phyloP scores from a whole-genome alignment of 1,140 invertebrate species.

The Cherax quadricarinatus region DNA sequence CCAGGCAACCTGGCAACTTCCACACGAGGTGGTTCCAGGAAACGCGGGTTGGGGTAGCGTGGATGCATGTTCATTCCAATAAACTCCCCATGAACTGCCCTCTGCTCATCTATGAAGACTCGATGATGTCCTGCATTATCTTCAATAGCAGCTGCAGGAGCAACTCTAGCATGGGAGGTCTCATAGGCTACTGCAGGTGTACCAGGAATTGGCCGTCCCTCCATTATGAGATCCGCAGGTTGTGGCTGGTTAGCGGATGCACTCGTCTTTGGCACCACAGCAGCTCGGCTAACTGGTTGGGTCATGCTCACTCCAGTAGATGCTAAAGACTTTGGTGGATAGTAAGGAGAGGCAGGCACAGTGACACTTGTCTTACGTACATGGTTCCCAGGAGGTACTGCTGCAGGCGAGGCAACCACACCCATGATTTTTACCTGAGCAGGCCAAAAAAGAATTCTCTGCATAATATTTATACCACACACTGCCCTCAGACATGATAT shows the following conservation, averaged over 20 bases:
- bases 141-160: conserved; percentile 29
- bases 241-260: conserved; percentile 27
- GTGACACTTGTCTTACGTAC: conserved; percentile 43
- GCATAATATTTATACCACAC: not conserved
- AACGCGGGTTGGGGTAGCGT: conserved; percentile 36
- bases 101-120: conserved; percentile 52
- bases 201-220: conserved; percentile 12
- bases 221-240: conserved; percentile 20
- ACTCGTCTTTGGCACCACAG: conserved; percentile 36
- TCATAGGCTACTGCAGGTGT: conserved; percentile 34
- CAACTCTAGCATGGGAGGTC: conserved; percentile 39
- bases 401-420: conserved; percentile 30
- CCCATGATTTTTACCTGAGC: conserved; percentile 32
- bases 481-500: not conserved
- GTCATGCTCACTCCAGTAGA: conserved; percentile 19
- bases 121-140: conserved; percentile 35
- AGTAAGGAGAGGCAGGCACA: conserved; percentile 14
- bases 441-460: conserved; percentile 1
- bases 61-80: conserved; percentile 49
- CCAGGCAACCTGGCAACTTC: conserved; percentile 49
- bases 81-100: conserved; percentile 48
- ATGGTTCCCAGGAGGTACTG: conserved; percentile 41
- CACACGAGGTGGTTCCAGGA: conserved; percentile 49
- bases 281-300: conserved; percentile 23
- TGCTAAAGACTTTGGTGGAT: conserved; percentile 28